phyloP scores from a whole-genome alignment of 2,113 vertebrate species.

The Rhizomys pruinosus region DNA sequence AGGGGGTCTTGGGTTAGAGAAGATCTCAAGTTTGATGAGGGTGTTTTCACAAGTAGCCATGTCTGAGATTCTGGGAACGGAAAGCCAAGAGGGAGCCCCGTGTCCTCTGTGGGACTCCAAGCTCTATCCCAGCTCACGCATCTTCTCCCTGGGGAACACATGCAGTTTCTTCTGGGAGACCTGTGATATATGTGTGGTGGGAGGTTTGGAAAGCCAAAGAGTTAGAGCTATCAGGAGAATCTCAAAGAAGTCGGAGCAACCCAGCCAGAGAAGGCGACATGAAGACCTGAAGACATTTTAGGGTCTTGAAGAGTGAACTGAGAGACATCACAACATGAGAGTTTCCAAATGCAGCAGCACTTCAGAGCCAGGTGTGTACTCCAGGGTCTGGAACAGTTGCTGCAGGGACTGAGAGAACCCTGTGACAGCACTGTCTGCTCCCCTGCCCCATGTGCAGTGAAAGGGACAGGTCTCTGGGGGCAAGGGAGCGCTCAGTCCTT shows the following conservation, averaged over 20 bases:
- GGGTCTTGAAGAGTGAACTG: conserved; percentile 33
- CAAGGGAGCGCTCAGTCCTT: not conserved
- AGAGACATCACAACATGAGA: not conserved
- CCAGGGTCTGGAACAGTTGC: not conserved
- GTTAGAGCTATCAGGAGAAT: not conserved
- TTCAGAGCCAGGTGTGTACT: not conserved
- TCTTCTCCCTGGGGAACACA: not conserved
- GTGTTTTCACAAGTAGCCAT: conserved; percentile 38
- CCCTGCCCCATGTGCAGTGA: not conserved
- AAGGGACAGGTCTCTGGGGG: not conserved
- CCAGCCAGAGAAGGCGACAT: not conserved
- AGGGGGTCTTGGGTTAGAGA: not conserved
- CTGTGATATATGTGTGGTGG: not conserved
- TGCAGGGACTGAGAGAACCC: not conserved
- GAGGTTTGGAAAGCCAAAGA: conserved; percentile 46
- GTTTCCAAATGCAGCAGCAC: not conserved
- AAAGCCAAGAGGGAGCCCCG: not conserved
- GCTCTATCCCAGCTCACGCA: not conserved
- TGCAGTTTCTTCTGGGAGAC: conserved; percentile 31
- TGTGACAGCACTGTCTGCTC: not conserved
- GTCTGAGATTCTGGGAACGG: not conserved
- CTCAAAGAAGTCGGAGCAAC: conserved; percentile 1
- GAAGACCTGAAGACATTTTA: not conserved
- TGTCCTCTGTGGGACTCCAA: not conserved
- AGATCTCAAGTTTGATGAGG: conserved; percentile 16